These are phyloP conservation scores for Carposina sasakii DNA, from an alignment of 1,140 invertebrate species.

Conservation along the genomic window DNA sequence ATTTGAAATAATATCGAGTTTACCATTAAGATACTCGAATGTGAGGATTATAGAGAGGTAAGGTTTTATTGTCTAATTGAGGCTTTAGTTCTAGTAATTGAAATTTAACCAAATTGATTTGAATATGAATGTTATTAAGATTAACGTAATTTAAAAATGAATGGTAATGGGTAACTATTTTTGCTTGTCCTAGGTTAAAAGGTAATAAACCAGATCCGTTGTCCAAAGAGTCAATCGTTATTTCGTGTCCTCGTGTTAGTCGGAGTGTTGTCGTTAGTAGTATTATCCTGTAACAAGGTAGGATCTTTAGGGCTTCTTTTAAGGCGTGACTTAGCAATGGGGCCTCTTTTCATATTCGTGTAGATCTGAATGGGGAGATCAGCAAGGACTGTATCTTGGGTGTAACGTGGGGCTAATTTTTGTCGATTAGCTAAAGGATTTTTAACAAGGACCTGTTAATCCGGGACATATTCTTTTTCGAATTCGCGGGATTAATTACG, in stretches of 20 bases:
- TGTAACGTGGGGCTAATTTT: conserved; percentile 25
- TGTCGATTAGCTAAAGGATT: conserved; percentile 25
- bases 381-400: conserved; percentile 22
- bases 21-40: not conserved
- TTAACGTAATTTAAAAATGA: conserved; percentile 17
- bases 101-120: not conserved
- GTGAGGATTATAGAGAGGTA: conserved; percentile 4
- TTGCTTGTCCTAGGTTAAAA: conserved; percentile 17
- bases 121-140: conserved; percentile 4
- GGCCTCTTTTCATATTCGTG: conserved; percentile 21
- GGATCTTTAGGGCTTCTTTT: conserved; percentile 20
- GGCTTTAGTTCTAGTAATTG: not conserved
- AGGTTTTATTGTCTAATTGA: conserved; percentile 3
- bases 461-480: conserved; percentile 20
- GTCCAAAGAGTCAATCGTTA: conserved; percentile 14
- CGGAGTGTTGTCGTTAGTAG: conserved; percentile 2
- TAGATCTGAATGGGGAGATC: conserved; percentile 27
- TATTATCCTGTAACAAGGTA: conserved; percentile 22
- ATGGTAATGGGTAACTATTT: conserved; percentile 17
- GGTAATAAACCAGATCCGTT: conserved; percentile 19
- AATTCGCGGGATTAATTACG: conserved; percentile 24
- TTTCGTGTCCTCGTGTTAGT: not conserved
- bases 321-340: conserved; percentile 23
- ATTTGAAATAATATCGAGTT: not conserved
- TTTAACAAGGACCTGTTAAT: conserved; percentile 24